phyloP scores from a whole-genome alignment of 2,113 vertebrate species.

The Ameiurus melas region DNA sequence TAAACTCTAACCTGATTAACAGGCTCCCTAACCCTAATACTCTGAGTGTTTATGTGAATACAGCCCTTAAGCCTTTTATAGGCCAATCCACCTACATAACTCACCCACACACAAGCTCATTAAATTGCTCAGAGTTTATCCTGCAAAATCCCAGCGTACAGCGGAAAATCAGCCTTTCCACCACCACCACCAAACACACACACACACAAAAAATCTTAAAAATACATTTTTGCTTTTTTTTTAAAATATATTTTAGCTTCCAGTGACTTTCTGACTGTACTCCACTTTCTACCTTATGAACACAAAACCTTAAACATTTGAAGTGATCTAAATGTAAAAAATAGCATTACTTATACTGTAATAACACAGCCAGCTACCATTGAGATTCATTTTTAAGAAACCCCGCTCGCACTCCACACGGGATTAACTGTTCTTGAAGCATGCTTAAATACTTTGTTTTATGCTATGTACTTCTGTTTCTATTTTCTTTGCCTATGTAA shows the following conservation, averaged over 20 bases:
- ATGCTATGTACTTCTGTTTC: no score
- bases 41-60: slow-evolving; percentile 56
- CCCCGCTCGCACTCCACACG: no score
- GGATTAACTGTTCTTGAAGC: no score
- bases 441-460: no score
- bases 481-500: no score
- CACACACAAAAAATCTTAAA: not conserved
- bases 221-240: not conserved
- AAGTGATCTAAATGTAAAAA: no score
- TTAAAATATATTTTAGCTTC: not conserved
- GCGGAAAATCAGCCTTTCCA: slow-evolving; percentile 69
- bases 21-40: slow-evolving; percentile 45
- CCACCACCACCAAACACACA: not conserved
- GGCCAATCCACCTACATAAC: slow-evolving; percentile 59
- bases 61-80: slow-evolving; percentile 63
- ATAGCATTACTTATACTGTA: no score
- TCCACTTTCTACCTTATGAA: not conserved
- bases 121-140: slow-evolving; percentile 51
- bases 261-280: not conserved
- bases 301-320: not conserved
- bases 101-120: slow-evolving; percentile 50
- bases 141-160: slow-evolving; percentile 54
- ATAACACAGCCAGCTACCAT: no score
- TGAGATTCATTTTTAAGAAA: no score
- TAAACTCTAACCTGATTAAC: slow-evolving; percentile 50